Conservation (phyloP, 2,113 vertebrate species). For the Capricornis sumatraensis region DNA sequence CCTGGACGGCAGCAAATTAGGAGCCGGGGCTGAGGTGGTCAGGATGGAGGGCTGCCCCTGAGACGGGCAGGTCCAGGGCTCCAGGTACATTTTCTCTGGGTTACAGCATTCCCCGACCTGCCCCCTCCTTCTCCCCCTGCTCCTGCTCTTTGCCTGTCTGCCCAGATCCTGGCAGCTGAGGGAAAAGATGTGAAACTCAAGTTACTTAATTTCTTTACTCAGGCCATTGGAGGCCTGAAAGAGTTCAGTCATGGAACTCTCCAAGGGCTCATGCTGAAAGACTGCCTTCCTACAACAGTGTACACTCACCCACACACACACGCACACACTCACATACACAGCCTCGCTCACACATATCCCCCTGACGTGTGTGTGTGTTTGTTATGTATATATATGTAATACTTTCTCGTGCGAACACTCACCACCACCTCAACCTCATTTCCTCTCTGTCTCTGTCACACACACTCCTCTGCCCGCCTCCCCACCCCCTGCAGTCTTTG, state of each 20-base stretch:
- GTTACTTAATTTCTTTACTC: background rate
- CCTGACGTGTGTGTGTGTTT: background rate
- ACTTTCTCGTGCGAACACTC: background rate
- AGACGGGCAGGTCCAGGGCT: background rate
- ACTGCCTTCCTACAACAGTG: background rate
- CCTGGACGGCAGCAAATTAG: fast-evolving
- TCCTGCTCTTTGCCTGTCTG: background rate
- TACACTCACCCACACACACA: background rate
- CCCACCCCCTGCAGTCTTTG: background rate
- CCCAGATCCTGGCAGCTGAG: background rate
- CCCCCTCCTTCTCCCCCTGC: background rate
- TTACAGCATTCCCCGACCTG: background rate
- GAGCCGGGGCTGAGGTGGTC: too few species aligned
- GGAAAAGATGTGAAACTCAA: background rate
- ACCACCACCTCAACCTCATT: background rate
- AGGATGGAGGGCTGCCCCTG: background rate
- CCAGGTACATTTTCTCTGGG: background rate
- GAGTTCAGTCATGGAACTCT: background rate
- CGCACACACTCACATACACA: background rate
- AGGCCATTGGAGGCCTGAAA: background rate
- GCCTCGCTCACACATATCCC: fast-evolving
- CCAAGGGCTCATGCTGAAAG: background rate
- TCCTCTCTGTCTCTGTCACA: too few species aligned
- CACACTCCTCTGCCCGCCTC: background rate
- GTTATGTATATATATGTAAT: too few species aligned